Conservation (phyloP, 2,113 vertebrate genomes). For the Aspiorhynchus laticeps region DNA sequence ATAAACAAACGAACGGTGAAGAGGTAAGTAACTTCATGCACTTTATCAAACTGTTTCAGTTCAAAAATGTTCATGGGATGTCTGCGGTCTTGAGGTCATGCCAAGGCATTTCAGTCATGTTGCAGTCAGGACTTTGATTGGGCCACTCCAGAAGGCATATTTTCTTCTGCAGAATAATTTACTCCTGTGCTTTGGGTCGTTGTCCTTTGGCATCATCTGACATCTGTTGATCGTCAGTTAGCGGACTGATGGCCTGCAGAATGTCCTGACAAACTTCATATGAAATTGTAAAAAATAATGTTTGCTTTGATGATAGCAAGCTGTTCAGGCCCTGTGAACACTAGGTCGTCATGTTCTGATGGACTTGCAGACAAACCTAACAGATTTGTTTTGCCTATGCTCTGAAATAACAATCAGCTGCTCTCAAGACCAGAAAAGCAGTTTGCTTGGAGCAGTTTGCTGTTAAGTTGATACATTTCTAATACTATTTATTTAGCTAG, state of each 20-base stretch:
- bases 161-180: background rate
- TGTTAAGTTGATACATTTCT: background rate
- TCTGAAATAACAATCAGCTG: background rate
- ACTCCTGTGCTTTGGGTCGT: background rate
- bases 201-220: background rate
- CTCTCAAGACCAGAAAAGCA: background rate
- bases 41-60: background rate
- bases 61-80: background rate
- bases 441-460: background rate
- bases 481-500: background rate
- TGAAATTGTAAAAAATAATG: background rate
- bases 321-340: background rate
- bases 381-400: background rate
- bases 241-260: background rate
- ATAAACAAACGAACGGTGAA: conserved; percentile 34
- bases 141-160: background rate
- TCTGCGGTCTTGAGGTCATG: background rate
- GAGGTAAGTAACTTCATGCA: conserved; percentile 47
- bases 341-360: background rate
- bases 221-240: background rate
- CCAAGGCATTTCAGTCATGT: background rate
- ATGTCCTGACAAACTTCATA: background rate
- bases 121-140: background rate
- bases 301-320: background rate
- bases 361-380: background rate